These are phyloP conservation scores for Cyclophora punctaria DNA, from an alignment of 2,888 invertebrate genomes.

Conservation along the genomic window DNA sequence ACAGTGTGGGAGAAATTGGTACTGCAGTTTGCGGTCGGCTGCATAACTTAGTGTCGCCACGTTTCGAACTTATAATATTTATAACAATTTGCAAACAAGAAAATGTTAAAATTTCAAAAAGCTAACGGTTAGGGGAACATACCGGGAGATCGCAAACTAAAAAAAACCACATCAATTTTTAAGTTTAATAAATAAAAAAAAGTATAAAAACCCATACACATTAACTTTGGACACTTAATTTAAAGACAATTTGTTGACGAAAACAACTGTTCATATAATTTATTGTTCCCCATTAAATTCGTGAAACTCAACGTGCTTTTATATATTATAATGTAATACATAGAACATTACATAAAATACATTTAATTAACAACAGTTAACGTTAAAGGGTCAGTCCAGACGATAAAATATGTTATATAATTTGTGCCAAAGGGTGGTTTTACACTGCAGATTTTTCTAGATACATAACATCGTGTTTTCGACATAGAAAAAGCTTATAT, in stretches of 20 bases:
- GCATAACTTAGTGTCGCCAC: too few relatives aligned
- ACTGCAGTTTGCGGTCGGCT: too few relatives aligned
- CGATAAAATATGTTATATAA: conserved; percentile 3
- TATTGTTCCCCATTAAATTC: conserved; percentile 44
- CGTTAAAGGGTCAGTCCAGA: neutral
- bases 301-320: conserved; percentile 43
- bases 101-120: conserved; percentile 15
- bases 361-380: conserved; percentile 45
- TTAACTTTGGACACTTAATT: too few relatives aligned
- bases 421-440: neutral
- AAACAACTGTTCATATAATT: conserved; percentile 9
- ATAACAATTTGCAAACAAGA: too few relatives aligned
- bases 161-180: too few relatives aligned
- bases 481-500: too few relatives aligned
- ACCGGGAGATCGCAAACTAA: neutral
- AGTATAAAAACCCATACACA: too few relatives aligned
- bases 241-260: neutral
- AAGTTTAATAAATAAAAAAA: too few relatives aligned
- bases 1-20: too few relatives aligned
- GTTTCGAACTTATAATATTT: too few relatives aligned
- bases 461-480: too few relatives aligned
- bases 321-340: conserved; percentile 36
- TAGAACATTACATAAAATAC: conserved; percentile 30
- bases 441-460: too few relatives aligned
- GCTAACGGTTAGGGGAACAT: conserved; percentile 20